Conservation (phyloP, 2,888 invertebrate genomes). For the Oscheius onirici region DNA sequence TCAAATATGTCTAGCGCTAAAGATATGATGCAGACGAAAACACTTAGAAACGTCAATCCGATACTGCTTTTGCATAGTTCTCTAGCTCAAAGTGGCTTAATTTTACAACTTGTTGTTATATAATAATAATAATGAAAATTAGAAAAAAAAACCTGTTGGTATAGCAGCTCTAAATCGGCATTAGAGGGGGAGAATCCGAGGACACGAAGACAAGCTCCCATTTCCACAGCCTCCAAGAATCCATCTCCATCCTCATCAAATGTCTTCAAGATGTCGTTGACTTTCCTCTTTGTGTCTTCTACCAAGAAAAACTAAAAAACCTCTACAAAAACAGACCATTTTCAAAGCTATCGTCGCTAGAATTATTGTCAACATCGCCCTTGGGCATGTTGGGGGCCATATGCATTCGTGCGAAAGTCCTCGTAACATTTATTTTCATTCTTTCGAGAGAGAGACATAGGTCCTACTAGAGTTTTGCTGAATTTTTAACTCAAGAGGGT, state of each 20-base stretch:
- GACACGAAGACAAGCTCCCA: slow-evolving; percentile 42
- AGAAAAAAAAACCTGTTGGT: slow-evolving; percentile 28
- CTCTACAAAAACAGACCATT: slow-evolving; percentile 10
- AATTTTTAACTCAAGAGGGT: neutral
- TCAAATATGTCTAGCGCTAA: too few relatives aligned
- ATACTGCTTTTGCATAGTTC: too few relatives aligned
- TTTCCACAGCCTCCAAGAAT: slow-evolving; percentile 36
- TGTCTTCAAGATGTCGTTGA: slow-evolving; percentile 47
- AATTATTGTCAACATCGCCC: slow-evolving; percentile 26
- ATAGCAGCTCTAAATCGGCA: slow-evolving; percentile 35
- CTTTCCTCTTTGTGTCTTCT: slow-evolving; percentile 24
- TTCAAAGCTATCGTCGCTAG: slow-evolving; percentile 23
- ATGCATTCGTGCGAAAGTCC: neutral
- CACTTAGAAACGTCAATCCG: too few relatives aligned
- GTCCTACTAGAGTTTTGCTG: neutral
- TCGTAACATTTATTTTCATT: too few relatives aligned
- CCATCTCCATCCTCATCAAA: slow-evolving; percentile 52
- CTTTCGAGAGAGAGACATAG: too few relatives aligned
- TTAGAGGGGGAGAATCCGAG: slow-evolving; percentile 44
- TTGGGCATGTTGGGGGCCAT: neutral
- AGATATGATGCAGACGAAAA: too few relatives aligned
- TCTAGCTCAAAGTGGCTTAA: too few relatives aligned
- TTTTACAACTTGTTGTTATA: slow-evolving; percentile 36
- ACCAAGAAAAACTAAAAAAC: neutral
- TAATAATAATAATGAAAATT: too few relatives aligned